These are phyloP conservation scores for Caerostris extrusa DNA, from an alignment of 1,140 invertebrate genomes.

Conservation along the genomic window DNA sequence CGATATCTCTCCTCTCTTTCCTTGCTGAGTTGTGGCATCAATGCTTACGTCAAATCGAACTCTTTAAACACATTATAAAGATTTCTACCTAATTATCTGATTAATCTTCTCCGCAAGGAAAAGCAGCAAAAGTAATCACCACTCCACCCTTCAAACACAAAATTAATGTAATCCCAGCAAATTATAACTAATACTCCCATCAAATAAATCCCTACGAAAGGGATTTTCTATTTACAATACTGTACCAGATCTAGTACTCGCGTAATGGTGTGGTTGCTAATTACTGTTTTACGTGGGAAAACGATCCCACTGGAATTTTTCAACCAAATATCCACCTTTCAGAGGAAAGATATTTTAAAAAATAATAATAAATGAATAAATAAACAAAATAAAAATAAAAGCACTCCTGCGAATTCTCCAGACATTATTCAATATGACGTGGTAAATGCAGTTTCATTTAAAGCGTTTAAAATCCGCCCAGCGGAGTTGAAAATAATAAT, in stretches of 20 bases:
- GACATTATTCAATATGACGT: background rate
- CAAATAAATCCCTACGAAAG: background rate
- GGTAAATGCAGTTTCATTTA: conserved; percentile 48
- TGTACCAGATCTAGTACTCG: background rate
- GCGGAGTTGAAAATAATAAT: conserved; percentile 35
- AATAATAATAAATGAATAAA: background rate
- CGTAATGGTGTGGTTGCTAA: background rate
- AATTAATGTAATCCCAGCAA: background rate
- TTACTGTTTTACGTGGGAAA: background rate
- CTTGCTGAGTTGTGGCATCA: no score
- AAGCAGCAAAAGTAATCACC: background rate
- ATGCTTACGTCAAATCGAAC: no score
- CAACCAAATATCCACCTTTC: background rate
- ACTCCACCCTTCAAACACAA: background rate
- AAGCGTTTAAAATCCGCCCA: conserved; percentile 28
- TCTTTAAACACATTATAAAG: no score
- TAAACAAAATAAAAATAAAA: background rate
- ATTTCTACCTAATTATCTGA: no score
- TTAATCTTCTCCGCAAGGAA: no score
- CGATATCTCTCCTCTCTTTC: no score
- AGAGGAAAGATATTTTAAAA: background rate
- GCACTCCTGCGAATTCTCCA: no score
- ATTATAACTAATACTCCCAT: conserved; percentile 17
- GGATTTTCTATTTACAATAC: background rate
- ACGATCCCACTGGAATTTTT: background rate